Conservation (phyloP, 2,888 invertebrate genomes). For the Drosophila recens region DNA sequence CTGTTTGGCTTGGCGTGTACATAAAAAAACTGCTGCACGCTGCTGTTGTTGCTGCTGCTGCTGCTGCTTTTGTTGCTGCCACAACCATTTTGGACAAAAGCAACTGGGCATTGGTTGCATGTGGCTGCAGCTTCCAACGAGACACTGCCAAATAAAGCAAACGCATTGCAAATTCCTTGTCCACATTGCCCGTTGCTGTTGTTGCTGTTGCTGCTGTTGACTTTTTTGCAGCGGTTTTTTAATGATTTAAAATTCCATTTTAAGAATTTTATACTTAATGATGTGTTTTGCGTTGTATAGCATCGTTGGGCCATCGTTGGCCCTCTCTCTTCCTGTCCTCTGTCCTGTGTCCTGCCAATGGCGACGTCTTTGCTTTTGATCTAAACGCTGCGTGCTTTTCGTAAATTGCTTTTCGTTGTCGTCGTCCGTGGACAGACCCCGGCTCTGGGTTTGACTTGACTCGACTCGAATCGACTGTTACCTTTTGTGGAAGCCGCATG, state of each 20-base stretch:
- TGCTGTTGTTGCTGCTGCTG: slow-evolving; percentile 34
- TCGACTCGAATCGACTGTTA: slow-evolving; percentile 48
- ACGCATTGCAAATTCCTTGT: slow-evolving; percentile 80
- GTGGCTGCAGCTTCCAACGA: slow-evolving; percentile 58
- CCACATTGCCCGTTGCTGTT: slow-evolving; percentile 38
- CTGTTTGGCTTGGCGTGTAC: slow-evolving; percentile 79
- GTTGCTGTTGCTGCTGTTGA: slow-evolving; percentile 37
- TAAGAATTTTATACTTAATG: slow-evolving; percentile 86
- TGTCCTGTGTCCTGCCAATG: slow-evolving; percentile 50
- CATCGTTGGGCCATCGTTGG: slow-evolving; percentile 65
- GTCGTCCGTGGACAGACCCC: slow-evolving; percentile 37
- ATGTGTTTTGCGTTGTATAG: slow-evolving; percentile 85
- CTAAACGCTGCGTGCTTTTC: slow-evolving; percentile 80
- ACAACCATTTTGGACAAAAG: slow-evolving; percentile 71
- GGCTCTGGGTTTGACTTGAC: slow-evolving; percentile 24
- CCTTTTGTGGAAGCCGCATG: slow-evolving; percentile 78
- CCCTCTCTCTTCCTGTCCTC: slow-evolving; percentile 8
- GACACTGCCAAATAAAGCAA: slow-evolving; percentile 80
- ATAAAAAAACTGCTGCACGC: slow-evolving; percentile 65
- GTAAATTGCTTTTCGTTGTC: slow-evolving; percentile 82
- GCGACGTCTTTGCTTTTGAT: slow-evolving; percentile 74
- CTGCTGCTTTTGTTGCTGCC: slow-evolving; percentile 52
- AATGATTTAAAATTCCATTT: slow-evolving; percentile 86
- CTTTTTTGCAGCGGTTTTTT: slow-evolving; percentile 67
- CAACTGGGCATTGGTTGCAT: slow-evolving; percentile 69